A percentile compares a stretch with the other conserved stretches of the same genome.
phyloP scores from a whole-genome alignment of 2,888 invertebrate species.

The Eupeodes latifasciatus region DNA sequence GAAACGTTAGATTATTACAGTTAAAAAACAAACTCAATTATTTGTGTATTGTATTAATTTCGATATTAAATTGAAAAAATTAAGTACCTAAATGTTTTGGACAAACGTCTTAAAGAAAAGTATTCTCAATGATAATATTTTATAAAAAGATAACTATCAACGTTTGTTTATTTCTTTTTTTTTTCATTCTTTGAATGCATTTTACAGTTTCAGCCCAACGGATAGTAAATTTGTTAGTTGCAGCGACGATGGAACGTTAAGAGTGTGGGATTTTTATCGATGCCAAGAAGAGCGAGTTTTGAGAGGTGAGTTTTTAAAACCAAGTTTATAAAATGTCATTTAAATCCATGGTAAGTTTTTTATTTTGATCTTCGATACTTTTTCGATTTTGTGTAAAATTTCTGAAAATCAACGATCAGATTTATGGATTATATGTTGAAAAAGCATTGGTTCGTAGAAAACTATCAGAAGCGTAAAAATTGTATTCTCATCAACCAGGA shows the following conservation, averaged over 20 bases:
- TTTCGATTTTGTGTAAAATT: no score
- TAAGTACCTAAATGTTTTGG: slow-evolving; percentile 7
- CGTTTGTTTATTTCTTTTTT: slow-evolving; percentile 74
- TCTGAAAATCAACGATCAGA: no score
- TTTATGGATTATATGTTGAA: no score
- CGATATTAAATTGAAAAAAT: neutral
- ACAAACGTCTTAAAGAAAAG: slow-evolving; percentile 11
- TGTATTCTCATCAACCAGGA: no score
- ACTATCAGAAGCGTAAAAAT: no score
- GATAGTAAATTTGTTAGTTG: slow-evolving; percentile 99
- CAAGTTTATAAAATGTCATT: neutral
- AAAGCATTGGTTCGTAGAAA: no score
- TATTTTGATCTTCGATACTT: no score
- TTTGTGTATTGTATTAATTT: no score
- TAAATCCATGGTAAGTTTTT: neutral
- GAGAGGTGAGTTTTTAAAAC: slow-evolving; percentile 86
- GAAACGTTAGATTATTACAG: no score
- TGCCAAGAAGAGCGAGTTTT: slow-evolving; percentile 98
- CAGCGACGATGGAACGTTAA: slow-evolving; percentile 99
- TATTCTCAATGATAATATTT: neutral
- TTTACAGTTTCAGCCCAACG: slow-evolving; percentile 97
- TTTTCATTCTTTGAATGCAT: slow-evolving; percentile 62
- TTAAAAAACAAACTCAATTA: no score
- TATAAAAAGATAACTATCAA: neutral
- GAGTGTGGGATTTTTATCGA: slow-evolving; percentile 99